A percentile compares a stretch with the other conserved stretches of the same genome.
Conservation (phyloP, 2,113 vertebrate species). For the Kobus ellipsiprymnus region DNA sequence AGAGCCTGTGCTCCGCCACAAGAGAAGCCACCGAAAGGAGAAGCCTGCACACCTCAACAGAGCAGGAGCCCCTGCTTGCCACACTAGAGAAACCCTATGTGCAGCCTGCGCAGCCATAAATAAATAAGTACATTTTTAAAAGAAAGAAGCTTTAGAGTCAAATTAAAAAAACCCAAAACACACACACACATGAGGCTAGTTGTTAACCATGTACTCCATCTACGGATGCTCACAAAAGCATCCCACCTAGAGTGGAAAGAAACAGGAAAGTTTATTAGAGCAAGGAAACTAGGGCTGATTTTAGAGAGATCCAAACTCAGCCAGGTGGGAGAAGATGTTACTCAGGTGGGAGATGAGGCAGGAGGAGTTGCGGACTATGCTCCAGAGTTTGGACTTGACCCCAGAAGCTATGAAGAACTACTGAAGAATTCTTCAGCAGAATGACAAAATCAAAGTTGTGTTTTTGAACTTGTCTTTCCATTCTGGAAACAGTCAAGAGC, state of each 20-base stretch:
- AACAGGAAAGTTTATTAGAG: background rate
- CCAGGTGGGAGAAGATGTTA: background rate
- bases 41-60: background rate
- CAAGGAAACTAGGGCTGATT: background rate
- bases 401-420: background rate
- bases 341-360: background rate
- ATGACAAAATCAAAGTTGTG: background rate
- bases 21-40: background rate
- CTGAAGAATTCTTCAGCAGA: background rate
- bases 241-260: background rate
- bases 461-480: background rate
- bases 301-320: background rate
- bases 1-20: background rate
- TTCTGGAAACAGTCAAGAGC: background rate
- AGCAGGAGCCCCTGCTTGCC: background rate
- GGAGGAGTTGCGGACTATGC: background rate
- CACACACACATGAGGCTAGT: background rate
- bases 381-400: background rate
- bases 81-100: background rate
- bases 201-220: background rate
- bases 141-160: background rate
- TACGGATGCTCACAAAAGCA: background rate
- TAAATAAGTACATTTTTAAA: background rate
- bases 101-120: background rate
- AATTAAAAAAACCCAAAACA: background rate